phyloP scores from a whole-genome alignment of 1,140 invertebrate genomes.

The Daktulosphaira vitifoliae region DNA sequence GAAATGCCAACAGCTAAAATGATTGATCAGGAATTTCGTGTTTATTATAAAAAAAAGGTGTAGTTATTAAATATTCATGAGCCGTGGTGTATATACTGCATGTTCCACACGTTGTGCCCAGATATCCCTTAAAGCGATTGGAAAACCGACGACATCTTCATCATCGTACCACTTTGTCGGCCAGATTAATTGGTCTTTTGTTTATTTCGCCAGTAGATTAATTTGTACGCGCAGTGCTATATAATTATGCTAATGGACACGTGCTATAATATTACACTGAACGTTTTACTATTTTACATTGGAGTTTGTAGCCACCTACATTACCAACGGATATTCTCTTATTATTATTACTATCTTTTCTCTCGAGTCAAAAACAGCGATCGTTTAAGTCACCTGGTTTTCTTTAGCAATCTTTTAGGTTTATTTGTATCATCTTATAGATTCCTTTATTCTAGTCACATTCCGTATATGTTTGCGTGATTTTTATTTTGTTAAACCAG shows the following conservation, averaged over 20 bases:
- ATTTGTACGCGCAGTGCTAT: neutral
- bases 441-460: too few species aligned
- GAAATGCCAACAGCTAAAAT: slow-evolving; percentile 34
- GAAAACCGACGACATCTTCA: slow-evolving; percentile 17
- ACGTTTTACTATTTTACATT: too few species aligned
- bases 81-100: neutral
- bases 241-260: slow-evolving; percentile 23
- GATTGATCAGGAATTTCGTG: slow-evolving; percentile 30
- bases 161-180: neutral
- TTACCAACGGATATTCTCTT: too few species aligned
- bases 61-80: slow-evolving; percentile 32
- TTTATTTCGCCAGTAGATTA: slow-evolving; percentile 19
- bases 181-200: slow-evolving; percentile 16
- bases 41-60: slow-evolving; percentile 19
- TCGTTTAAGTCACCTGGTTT: too few species aligned
- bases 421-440: too few species aligned
- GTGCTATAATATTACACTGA: slow-evolving; percentile 72
- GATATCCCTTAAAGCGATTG: slow-evolving; percentile 14
- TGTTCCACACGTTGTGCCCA: neutral
- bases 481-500: too few species aligned
- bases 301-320: too few species aligned
- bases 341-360: too few species aligned
- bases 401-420: too few species aligned
- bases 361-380: too few species aligned
- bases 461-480: too few species aligned